Conservation (phyloP, 1,140 invertebrate genomes). For the Anoplolepis gracilipes region DNA sequence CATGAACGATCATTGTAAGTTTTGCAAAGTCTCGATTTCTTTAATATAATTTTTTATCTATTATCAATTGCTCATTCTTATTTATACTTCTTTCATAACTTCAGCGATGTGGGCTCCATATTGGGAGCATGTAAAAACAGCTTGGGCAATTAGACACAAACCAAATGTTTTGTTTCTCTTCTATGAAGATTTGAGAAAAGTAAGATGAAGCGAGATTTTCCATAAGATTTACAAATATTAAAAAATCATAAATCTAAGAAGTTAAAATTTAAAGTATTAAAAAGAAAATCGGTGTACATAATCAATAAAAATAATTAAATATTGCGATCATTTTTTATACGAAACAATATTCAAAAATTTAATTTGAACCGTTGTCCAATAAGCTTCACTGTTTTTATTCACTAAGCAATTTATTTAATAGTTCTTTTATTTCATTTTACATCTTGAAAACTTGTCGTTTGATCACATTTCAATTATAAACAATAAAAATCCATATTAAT, state of each 20-base stretch:
- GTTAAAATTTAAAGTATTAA: background rate
- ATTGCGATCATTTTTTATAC: background rate
- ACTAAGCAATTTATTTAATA: no score
- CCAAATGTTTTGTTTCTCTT: slow-evolving; percentile 87
- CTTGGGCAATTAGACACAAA: slow-evolving; percentile 86
- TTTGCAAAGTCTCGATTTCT: background rate
- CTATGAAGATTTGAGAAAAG: slow-evolving; percentile 89
- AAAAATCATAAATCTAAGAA: background rate
- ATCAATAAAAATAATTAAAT: background rate
- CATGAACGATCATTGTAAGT: slow-evolving; percentile 81
- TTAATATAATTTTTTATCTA: background rate
- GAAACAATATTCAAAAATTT: background rate
- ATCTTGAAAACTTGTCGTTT: background rate
- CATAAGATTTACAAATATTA: background rate
- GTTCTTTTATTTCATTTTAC: no score
- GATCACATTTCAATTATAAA: background rate
- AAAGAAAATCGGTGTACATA: background rate
- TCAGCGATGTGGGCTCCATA: slow-evolving; percentile 85
- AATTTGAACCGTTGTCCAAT: no score
- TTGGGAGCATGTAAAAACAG: slow-evolving; percentile 87
- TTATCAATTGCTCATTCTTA: background rate
- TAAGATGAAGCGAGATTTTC: slow-evolving; percentile 43
- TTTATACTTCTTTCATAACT: background rate
- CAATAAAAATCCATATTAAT: background rate
- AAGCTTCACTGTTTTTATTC: no score